A percentile compares a stretch with the other conserved stretches of the same genome.
phyloP scores from a whole-genome alignment of 2,797 vertebrate species.

The Glossophaga mutica region DNA sequence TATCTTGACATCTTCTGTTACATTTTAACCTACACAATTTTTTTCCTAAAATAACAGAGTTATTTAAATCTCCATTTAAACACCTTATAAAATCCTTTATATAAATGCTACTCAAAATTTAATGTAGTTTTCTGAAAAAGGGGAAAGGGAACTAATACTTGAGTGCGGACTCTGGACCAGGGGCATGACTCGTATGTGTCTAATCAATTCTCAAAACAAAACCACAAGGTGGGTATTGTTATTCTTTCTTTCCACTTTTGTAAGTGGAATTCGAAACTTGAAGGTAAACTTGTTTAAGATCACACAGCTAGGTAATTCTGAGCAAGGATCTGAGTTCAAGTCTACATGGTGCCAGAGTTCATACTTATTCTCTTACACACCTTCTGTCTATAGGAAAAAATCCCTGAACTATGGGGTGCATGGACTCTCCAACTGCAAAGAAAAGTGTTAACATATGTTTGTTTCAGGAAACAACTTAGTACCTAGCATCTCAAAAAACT shows the following conservation, averaged over 20 bases:
- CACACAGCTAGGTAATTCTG: neutral
- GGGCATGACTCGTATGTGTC: neutral
- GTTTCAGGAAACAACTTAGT: neutral
- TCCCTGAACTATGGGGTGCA: neutral
- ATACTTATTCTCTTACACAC: neutral
- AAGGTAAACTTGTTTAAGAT: neutral
- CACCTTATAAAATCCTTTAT: neutral
- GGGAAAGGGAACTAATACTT: neutral
- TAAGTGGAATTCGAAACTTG: neutral
- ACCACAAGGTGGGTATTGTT: neutral
- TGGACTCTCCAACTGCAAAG: neutral
- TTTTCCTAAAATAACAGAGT: neutral
- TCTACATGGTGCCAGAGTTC: neutral
- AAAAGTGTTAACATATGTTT: neutral
- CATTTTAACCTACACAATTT: neutral
- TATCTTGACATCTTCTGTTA: neutral
- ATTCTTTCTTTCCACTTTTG: neutral
- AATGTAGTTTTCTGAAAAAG: neutral
- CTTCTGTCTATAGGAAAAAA: neutral
- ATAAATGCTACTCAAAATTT: neutral
- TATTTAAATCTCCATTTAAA: neutral
- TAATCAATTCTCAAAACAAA: neutral
- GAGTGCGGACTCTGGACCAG: neutral
- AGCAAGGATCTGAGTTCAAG: neutral
- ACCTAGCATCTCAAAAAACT: neutral